phyloP scores from a whole-genome alignment of 1,140 invertebrate genomes.

The Macrobrachium nipponense region DNA sequence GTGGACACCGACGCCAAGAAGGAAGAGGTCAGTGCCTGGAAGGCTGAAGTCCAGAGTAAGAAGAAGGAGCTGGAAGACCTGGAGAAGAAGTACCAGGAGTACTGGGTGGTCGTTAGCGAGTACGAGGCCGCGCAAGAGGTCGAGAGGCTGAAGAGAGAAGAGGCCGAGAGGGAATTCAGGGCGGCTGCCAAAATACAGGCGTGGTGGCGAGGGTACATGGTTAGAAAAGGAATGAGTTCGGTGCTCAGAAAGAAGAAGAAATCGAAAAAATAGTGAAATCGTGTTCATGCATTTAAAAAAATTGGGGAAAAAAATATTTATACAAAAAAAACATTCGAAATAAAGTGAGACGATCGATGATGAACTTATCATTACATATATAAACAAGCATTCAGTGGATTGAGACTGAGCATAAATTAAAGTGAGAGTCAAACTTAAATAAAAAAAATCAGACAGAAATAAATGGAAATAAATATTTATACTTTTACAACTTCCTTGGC shows the following conservation, averaged over 20 bases:
- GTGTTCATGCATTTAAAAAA: no score
- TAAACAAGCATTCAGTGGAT: no score
- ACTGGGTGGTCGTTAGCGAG: conserved; percentile 19
- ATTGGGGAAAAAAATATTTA: no score
- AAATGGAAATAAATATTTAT: no score
- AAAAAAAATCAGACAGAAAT: no score
- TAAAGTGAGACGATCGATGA: no score
- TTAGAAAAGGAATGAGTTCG: conserved; percentile 36
- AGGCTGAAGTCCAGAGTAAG: conserved; percentile 35
- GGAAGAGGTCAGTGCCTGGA: conserved; percentile 41
- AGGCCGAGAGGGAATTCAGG: conserved; percentile 3
- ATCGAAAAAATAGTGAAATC: neutral
- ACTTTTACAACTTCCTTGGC: no score
- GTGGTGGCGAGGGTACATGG: conserved; percentile 45
- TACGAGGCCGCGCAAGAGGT: conserved; percentile 33
- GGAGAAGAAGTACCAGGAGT: conserved; percentile 21
- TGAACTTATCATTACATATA: no score
- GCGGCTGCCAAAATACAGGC: conserved; percentile 52
- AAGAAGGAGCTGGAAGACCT: conserved; percentile 20
- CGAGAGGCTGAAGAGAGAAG: neutral
- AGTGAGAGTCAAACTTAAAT: no score
- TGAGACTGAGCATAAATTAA: no score
- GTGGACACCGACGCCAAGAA: conserved; percentile 35
- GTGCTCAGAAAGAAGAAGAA: conserved; percentile 39
- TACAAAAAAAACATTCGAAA: no score